Conservation (phyloP, 2,113 vertebrate species). For the Silurus glanis region DNA sequence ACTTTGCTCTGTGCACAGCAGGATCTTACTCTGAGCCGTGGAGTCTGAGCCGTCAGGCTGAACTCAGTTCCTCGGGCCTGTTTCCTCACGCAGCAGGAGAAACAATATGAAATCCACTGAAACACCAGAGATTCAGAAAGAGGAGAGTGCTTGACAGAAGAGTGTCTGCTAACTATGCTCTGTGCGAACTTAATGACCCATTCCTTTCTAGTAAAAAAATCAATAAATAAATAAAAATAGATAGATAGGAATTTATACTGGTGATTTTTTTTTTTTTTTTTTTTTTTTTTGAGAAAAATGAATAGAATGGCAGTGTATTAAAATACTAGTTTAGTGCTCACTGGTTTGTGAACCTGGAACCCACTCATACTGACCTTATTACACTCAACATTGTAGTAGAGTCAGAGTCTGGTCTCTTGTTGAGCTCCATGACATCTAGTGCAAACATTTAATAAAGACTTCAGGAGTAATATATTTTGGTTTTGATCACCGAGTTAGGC, state of each 20-base stretch:
- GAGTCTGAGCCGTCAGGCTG: conserved; percentile 2
- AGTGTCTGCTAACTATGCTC: conserved; percentile 6
- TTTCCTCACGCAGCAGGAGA: background rate
- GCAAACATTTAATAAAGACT: conserved; percentile 34
- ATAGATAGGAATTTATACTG: background rate
- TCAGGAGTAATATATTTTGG: conserved; percentile 13
- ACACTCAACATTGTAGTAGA: conserved; percentile 9
- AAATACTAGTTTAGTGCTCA: conserved; percentile 18
- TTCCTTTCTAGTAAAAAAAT: background rate
- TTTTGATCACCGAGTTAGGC: background rate
- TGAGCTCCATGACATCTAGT: conserved; percentile 11
- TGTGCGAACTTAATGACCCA: conserved; percentile 13
- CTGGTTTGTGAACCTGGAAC: conserved; percentile 18
- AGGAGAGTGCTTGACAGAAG: background rate
- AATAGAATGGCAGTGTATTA: conserved; percentile 1
- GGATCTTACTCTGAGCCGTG: background rate
- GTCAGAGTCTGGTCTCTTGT: conserved; percentile 7
- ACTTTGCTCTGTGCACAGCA: conserved; percentile 8
- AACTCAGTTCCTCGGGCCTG: background rate
- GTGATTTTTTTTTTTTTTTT: background rate
- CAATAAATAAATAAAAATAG: too few species aligned
- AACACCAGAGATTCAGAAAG: background rate
- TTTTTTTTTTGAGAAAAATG: background rate
- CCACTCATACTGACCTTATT: conserved; percentile 28
- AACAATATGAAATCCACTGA: background rate